phyloP scores from a whole-genome alignment of 2,888 invertebrate genomes.

The Hetaerina titia region DNA sequence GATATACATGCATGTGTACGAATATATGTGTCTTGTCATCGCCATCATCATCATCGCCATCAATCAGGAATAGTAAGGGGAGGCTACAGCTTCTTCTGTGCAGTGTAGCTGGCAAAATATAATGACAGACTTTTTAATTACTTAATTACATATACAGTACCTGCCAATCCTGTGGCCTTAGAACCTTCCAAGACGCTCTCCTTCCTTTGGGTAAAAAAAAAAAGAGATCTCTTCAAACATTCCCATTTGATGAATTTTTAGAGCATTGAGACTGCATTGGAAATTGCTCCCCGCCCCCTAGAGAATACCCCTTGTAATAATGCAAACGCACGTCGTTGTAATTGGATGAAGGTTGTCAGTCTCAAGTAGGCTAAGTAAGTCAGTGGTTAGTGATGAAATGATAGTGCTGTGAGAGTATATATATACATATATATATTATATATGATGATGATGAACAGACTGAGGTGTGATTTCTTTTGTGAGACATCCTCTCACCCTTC shows the following conservation, averaged over 20 bases:
- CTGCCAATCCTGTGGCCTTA: slow-evolving; percentile 67
- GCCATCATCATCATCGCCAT: background rate
- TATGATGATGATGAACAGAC: slow-evolving; percentile 41
- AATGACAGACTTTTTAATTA: slow-evolving; percentile 39
- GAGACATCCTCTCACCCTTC: background rate
- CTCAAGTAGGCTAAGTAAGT: slow-evolving; percentile 57
- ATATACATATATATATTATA: slow-evolving; percentile 11
- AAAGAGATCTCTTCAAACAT: slow-evolving; percentile 39
- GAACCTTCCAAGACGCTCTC: slow-evolving; percentile 61
- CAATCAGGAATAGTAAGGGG: slow-evolving; percentile 16
- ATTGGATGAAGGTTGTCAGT: slow-evolving; percentile 46
- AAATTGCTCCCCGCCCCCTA: background rate
- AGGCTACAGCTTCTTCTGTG: slow-evolving; percentile 48
- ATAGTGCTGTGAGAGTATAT: slow-evolving; percentile 64
- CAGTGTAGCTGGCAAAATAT: slow-evolving; percentile 54
- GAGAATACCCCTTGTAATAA: slow-evolving; percentile 25
- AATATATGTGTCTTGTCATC: slow-evolving; percentile 13
- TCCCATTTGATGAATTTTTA: slow-evolving; percentile 44
- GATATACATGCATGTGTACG: background rate
- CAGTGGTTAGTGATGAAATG: slow-evolving; percentile 65
- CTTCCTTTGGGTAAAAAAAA: slow-evolving; percentile 50
- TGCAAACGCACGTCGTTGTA: slow-evolving; percentile 32
- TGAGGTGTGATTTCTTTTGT: slow-evolving; percentile 55
- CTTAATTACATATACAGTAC: slow-evolving; percentile 59
- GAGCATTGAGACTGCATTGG: slow-evolving; percentile 45